Base-by-base conservation (phyloP, 2,113 vertebrate genomes). In the Eptatretus burgeri region DNA sequence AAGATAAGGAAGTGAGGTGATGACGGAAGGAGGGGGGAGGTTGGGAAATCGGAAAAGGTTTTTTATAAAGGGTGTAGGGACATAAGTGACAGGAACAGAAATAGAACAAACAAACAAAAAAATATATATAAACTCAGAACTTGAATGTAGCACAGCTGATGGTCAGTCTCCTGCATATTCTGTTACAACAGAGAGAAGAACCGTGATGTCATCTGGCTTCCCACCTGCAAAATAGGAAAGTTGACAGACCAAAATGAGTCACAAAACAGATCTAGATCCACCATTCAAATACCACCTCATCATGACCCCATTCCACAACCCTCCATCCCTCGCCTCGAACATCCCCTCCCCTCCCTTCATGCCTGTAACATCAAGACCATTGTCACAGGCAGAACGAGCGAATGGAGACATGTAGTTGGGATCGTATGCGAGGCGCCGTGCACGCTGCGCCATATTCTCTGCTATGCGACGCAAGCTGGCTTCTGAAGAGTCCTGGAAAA, bases 321-420 rank as follows among this genome's bases (percentile, higher is more conserved):
- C 27, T 7, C 7, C 27, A 41, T 7, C 27, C 27, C 27, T 41
- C 27, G 3, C 27, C 27, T 7, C 27, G 7, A 41, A 41, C 27
- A 41, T 41, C 27, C 27, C 27, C 3, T 7, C 56, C n/a, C 53
- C 11, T n/a, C 56, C 10, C 56, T 60, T 10, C 82, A 79, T 69
- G 95, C 91, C 91, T 85, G 89, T 77, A 73, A 98, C 89, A 72
- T 95, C 88, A 76, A 98, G 71, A 49, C 91, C 91, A 13, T 98
- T 95, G 77, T 91, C 89, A 75, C 91, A 96, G 13, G 89, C 91
- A 67, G 93, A 95, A 79, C 94, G 91, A 73, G 89, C 89, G 64
- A 98, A 98, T 17, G 91, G 91, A 2, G 91, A 98, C 91, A 98
- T 98, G 69, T 98, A 98, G 67, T 89, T 93, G 68, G 89, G 91